Conservation (phyloP, 2,113 vertebrate genomes). For the Pavo muticus region DNA sequence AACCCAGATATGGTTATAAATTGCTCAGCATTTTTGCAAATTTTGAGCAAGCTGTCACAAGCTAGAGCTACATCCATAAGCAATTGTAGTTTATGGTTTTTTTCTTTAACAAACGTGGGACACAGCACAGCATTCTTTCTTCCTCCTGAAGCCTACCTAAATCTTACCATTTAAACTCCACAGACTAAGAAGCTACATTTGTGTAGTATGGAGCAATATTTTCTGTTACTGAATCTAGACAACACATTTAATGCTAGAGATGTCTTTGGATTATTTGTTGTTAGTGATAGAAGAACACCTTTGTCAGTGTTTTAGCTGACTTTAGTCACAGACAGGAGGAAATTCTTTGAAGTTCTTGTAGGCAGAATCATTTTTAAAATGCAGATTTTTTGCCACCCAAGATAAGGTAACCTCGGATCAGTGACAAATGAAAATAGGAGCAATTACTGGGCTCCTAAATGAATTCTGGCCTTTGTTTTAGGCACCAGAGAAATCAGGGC, state of each 20-base stretch:
- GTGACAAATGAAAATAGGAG: not conserved
- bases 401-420: not conserved
- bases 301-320: not conserved
- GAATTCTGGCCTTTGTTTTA: not conserved
- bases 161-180: not conserved
- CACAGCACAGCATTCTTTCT: not conserved
- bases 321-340: slow-evolving; percentile 41
- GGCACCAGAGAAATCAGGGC: not conserved
- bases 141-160: not conserved
- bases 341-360: slow-evolving; percentile 57
- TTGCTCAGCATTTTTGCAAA: not conserved
- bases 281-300: slow-evolving; percentile 38
- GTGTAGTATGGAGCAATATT: not conserved
- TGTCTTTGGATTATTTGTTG: slow-evolving; percentile 43
- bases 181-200: not conserved
- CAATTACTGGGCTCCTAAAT: not conserved
- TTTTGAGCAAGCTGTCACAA: not conserved
- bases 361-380: slow-evolving; percentile 18
- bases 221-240: slow-evolving; percentile 23
- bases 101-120: not conserved
- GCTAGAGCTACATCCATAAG: not conserved
- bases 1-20: slow-evolving; percentile 23
- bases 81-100: not conserved
- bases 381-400: slow-evolving; percentile 44
- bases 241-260: slow-evolving; percentile 35